Evolutionary conservation across 2,797 vertebrate genomes (phyloP), one percentile per base, ranked within the genome.

Genomic region (Ispidina lecontei): DNA sequence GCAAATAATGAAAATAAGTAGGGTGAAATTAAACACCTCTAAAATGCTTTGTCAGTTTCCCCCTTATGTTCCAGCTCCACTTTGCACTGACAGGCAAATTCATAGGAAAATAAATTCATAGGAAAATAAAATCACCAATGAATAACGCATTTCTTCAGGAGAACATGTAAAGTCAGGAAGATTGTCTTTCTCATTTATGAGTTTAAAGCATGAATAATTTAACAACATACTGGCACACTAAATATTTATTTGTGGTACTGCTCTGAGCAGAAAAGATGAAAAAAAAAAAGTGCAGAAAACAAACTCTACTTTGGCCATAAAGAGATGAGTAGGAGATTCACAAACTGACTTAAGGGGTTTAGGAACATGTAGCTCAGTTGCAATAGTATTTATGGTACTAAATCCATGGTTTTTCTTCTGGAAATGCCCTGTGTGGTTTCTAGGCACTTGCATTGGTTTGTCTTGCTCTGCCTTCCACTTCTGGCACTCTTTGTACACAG

Each of bases 191-290:
- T 63, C 87, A 85, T 94, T 96, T 95, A 93, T 19, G 67, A 94
- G 87, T 97, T 96, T 90, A 87, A 96, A 73, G 60, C 80, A 96
- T 97, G 95, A 98, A 97, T 97, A 97, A 97, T 96, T 95, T 95
- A 97, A 41, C 60, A 91, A 80, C 89, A 84, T 85, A 95, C 91
- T 95, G 92, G 90, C 91, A 91, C 71, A 71, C 90, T 96, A 94
- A 88, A 79, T 97, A 91, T 96, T 97, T 97, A 95, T 96, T 95
- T 96, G 84, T 92, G 91, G 94, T 90, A 68, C 70, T 84, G 71
- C 82, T 96, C 78, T 79, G 52, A 91, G 91, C 63, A 95, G 91
- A 86, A 93, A 90, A 91, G 49, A 87, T 70, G 67, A 68, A 26
- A 22, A 92, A 39, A 37, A 37, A 87, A 91, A 68, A 26, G 28